These are phyloP conservation scores for Carassius auratus DNA, from an alignment of 2,113 vertebrate genomes.

Conservation along the genomic window DNA sequence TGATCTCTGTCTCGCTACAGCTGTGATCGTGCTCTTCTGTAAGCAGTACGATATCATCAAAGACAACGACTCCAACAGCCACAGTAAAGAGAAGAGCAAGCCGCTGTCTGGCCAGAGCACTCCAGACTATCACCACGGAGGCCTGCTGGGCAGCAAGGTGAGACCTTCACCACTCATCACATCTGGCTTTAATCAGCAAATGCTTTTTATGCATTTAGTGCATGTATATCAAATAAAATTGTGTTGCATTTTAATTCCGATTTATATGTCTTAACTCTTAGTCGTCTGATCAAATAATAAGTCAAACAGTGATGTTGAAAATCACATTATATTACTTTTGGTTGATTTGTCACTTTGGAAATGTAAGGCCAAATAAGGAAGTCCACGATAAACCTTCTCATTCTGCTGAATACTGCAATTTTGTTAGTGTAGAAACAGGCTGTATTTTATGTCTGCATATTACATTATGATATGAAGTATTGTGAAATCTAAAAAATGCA, in stretches of 20 bases:
- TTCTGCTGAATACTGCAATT: neutral
- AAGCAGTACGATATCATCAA: conserved; percentile 97
- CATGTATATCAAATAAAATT: neutral
- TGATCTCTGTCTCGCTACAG: conserved; percentile 67
- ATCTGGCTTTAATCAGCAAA: no score
- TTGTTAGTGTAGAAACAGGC: neutral
- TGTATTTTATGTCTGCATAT: neutral
- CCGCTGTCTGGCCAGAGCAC: conserved; percentile 87
- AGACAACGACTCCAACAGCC: conserved; percentile 90
- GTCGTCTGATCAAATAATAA: neutral
- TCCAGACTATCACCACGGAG: conserved; percentile 84
- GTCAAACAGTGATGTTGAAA: neutral
- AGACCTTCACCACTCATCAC: conserved; percentile 30
- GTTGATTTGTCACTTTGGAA: neutral
- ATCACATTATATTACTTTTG: neutral
- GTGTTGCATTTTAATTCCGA: neutral
- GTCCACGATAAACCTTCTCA: neutral
- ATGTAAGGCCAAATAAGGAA: neutral
- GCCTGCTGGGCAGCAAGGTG: conserved; percentile 82
- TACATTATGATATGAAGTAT: neutral
- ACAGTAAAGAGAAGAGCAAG: conserved; percentile 90
- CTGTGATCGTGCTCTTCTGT: conserved; percentile 95
- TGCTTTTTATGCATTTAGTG: no score
- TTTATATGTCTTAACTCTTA: neutral
- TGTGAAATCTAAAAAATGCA: neutral